Conservation (phyloP, 2,888 invertebrate species). For the Pristionchus japonicus region DNA sequence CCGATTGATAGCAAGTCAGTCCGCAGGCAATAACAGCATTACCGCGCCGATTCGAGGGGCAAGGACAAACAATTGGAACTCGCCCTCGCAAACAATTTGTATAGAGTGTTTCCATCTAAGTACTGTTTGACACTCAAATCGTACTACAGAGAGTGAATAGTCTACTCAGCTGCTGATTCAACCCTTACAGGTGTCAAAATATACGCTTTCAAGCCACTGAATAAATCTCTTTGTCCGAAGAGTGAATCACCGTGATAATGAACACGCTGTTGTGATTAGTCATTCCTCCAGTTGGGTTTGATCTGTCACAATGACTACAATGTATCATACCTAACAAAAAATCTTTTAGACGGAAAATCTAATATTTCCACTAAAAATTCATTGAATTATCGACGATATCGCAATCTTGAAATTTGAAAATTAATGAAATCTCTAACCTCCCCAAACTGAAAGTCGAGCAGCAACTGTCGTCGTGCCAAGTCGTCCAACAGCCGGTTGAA, state of each 20-base stretch:
- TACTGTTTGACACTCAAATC: background rate
- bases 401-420: too few relatives aligned
- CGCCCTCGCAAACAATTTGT: background rate
- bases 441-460: conserved; percentile 70
- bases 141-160: background rate
- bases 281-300: too few relatives aligned
- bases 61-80: background rate
- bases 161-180: background rate
- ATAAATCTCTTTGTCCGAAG: background rate
- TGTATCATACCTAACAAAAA: too few relatives aligned
- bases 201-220: background rate
- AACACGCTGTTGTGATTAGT: too few relatives aligned
- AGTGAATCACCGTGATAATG: background rate
- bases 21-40: background rate
- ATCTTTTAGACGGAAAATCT: too few relatives aligned
- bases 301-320: too few relatives aligned
- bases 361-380: too few relatives aligned
- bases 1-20: background rate
- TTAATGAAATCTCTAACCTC: conserved; percentile 34
- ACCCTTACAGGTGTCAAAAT: background rate
- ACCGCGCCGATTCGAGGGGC: background rate
- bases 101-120: conserved; percentile 9
- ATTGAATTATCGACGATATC: too few relatives aligned
- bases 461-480: conserved; percentile 68
- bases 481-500: conserved; percentile 71